These are phyloP conservation scores for Pangasianodon gigas DNA, from an alignment of 2,113 vertebrate genomes.

Conservation along the genomic window DNA sequence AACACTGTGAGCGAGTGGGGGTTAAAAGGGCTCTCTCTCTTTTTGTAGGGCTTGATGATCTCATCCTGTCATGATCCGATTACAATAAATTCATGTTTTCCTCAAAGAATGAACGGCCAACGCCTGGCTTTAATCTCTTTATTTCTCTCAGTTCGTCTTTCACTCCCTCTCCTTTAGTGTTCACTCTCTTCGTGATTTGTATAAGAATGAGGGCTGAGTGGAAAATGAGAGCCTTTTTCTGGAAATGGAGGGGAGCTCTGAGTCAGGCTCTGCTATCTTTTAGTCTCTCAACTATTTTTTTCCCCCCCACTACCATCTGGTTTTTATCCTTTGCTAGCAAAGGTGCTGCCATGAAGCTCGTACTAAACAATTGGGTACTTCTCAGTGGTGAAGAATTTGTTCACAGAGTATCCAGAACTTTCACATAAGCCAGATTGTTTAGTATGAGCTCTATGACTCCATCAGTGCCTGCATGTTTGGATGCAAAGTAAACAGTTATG, in stretches of 20 bases:
- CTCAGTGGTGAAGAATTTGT: neutral
- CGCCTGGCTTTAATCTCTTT: conserved; percentile 29
- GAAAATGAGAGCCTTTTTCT: conserved; percentile 23
- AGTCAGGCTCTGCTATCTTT: neutral
- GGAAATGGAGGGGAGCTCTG: neutral
- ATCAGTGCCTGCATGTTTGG: neutral
- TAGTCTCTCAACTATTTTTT: neutral
- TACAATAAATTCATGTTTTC: conserved; percentile 45
- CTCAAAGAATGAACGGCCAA: conserved; percentile 10
- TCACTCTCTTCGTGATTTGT: conserved; percentile 8
- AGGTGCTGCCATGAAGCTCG: neutral
- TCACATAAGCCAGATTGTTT: neutral
- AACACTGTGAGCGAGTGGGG: conserved; percentile 14
- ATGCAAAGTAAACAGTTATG: too few species aligned
- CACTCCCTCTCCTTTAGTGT: conserved; percentile 42
- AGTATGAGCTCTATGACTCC: neutral
- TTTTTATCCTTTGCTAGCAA: conserved; percentile 12
- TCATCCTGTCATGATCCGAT: conserved; percentile 36
- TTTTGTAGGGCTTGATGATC: conserved; percentile 24
- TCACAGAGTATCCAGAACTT: neutral
- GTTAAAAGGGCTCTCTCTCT: conserved; percentile 10
- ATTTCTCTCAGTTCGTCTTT: conserved; percentile 2
- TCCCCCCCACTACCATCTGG: neutral
- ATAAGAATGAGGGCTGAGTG: neutral
- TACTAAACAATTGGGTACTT: neutral